phyloP scores from a whole-genome alignment of 2,797 vertebrate genomes.

The Odontamblyopus lacepedii region DNA sequence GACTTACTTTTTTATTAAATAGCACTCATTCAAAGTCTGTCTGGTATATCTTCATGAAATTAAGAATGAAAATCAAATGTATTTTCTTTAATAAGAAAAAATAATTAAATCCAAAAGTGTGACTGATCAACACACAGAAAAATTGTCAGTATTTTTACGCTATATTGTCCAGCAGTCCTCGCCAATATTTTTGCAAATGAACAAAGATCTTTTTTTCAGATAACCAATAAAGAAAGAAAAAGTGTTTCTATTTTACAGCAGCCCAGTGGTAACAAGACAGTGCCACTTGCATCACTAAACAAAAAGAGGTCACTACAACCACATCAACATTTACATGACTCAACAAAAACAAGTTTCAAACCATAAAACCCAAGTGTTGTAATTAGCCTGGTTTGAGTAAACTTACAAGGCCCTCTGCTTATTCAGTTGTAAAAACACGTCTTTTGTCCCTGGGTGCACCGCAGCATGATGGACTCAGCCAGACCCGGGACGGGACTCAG shows the following conservation, averaged over 20 bases:
- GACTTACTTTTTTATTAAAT: no score
- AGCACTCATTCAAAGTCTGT: no score
- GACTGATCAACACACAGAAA: no score
- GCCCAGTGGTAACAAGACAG: neutral
- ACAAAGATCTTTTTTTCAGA: neutral
- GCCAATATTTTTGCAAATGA: neutral
- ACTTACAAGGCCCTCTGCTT: neutral
- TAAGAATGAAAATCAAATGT: neutral
- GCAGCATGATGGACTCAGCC: conserved; percentile 4
- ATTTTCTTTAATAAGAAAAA: neutral
- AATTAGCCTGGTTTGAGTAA: conserved; percentile 4
- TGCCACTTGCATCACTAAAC: conserved; percentile 1
- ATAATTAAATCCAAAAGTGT: neutral
- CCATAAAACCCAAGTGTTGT: conserved; percentile 8
- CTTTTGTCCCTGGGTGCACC: neutral
- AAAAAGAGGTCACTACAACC: conserved; percentile 11
- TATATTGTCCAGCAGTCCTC: neutral
- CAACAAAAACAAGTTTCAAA: neutral
- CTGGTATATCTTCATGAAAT: neutral
- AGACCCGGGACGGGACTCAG: neutral
- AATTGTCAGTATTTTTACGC: neutral
- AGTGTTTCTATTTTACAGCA: neutral
- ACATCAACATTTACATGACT: neutral
- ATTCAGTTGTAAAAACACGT: conserved; percentile 13
- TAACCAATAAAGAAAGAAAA: neutral